Evolutionary conservation across 2,888 invertebrate species (phyloP), one percentile per base, ranked within the genome.

Genomic region (Argynnis bischoffii): DNA sequence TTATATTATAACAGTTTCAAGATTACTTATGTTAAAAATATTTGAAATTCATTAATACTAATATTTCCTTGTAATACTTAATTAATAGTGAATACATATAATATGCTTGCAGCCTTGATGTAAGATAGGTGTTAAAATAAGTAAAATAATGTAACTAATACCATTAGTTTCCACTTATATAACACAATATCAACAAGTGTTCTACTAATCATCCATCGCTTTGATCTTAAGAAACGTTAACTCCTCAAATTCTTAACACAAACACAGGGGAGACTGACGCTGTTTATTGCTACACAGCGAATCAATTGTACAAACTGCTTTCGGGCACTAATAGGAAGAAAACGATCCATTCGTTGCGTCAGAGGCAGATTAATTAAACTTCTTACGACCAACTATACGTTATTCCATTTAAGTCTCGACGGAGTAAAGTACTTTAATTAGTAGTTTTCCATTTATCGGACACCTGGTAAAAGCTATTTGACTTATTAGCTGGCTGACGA

Each of bases 401-500:
- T 82, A 79, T 85, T 83, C 86, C 84, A 87, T 89, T 89, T 85
- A 85, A 82, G 81, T 83, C 82, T 79, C 79, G 75, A 70, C 78
- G 75, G 77, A 79, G 80, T 83, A 81, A 85, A 88, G 84, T 87
- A 86, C 84, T 88, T 89, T 89, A 91, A 91, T 90, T 90, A 91
- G 89, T 86, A 84, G 84, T 88, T 90, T 89, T 88, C 89, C 86
- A 89, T 89, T 88, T 89, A 82, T 83, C 80, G 82, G 81, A 87
- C 87, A 87, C 88, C 85, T 85, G 86, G 86, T 87, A 88, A 87
- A 89, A 88, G 87, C 84, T 81, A 87, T 87, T 87, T 83, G 80
- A 85, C 82, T 85, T 86, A 86, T 85, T 84, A 83, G 77, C 81
- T 76, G 76, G 78, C 72, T 83, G 82, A 85, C 83, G 79, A 81